Percentiles rank a stretch among this genome's conserved stretches.
Evolutionary conservation across 2,113 vertebrate genomes (phyloP).

Genomic region (Cyprinus carpio): DNA sequence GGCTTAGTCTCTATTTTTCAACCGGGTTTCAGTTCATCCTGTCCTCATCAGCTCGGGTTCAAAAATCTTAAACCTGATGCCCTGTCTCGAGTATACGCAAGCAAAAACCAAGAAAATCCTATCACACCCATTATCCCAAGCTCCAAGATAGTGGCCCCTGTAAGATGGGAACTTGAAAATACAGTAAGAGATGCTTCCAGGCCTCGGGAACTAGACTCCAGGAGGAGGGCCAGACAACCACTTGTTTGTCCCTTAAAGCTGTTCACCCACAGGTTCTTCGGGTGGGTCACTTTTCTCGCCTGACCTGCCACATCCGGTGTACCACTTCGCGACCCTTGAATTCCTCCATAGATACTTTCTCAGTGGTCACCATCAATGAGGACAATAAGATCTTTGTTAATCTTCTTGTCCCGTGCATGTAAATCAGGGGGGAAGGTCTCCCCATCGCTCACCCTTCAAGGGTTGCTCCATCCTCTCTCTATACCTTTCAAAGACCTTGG

Average conservation of each 20-base stretch:
- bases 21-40: not conserved
- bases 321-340: not conserved
- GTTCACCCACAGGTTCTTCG: not conserved
- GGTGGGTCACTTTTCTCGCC: not conserved
- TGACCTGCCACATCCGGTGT: not conserved
- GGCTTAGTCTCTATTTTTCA: not conserved
- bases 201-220: too few species aligned
- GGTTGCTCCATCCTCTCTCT: too few species aligned
- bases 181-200: not conserved
- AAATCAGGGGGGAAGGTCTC: too few species aligned
- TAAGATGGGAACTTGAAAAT: not conserved
- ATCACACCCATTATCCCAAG: not conserved
- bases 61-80: not conserved
- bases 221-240: too few species aligned
- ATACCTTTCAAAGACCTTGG: too few species aligned
- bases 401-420: too few species aligned
- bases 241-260: not conserved
- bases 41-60: not conserved
- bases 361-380: too few species aligned
- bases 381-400: too few species aligned
- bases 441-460: too few species aligned
- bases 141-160: not conserved
- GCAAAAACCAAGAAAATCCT: not conserved
- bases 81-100: not conserved
- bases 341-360: too few species aligned